Percentiles rank a stretch among this genome's conserved stretches.
These are phyloP conservation scores for Patella pellucida DNA, from an alignment of 2,888 invertebrate species.

Conservation along the genomic window DNA sequence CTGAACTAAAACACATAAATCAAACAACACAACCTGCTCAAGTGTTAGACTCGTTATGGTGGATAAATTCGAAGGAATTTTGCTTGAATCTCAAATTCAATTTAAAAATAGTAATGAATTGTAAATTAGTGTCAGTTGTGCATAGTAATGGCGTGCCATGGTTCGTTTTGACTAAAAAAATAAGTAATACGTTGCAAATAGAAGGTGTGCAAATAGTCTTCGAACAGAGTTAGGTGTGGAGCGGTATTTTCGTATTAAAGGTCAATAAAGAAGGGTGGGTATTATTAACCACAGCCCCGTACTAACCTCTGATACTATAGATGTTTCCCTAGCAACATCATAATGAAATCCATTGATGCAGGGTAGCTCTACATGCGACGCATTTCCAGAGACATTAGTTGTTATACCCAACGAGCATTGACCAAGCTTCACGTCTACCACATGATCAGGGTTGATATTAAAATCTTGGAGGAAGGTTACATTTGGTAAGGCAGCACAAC, in stretches of 20 bases:
- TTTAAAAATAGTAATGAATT: too few species aligned
- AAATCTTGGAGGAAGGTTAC: neutral
- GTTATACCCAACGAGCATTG: neutral
- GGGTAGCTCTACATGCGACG: neutral
- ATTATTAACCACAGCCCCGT: neutral
- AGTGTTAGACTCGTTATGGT: too few species aligned
- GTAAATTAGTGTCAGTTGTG: too few species aligned
- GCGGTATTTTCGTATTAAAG: neutral
- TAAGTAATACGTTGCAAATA: too few species aligned
- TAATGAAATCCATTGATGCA: neutral
- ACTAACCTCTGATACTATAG: neutral
- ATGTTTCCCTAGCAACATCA: neutral
- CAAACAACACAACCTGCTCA: too few species aligned
- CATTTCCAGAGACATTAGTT: neutral
- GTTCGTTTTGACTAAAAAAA: too few species aligned
- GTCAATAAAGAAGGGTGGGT: neutral
- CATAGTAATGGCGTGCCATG: too few species aligned
- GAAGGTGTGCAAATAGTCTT: conserved; percentile 14
- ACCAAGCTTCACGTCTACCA: neutral
- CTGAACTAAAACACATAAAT: too few species aligned
- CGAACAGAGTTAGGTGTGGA: neutral
- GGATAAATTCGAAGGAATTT: too few species aligned
- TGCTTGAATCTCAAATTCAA: too few species aligned
- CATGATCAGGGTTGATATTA: neutral
- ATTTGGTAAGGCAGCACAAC: neutral